Evolutionary conservation across 1,140 invertebrate genomes (phyloP), one percentile per base, ranked within the genome.

Genomic region (Drosophila orena): DNA sequence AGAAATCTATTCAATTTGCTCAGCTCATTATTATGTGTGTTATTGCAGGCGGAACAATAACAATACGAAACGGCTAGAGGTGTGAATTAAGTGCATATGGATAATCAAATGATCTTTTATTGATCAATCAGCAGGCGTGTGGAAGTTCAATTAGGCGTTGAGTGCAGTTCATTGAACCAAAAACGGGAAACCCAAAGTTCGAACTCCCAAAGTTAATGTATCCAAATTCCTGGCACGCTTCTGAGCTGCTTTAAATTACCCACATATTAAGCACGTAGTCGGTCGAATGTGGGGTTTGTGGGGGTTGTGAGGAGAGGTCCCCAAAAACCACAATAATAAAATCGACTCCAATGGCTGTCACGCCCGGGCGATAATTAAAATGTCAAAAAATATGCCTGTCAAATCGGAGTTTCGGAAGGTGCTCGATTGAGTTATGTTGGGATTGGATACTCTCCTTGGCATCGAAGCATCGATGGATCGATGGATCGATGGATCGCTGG

Each of bases 181-280:
- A 80, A 80, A 60, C 65, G 50, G 75, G 43, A 65, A 64, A 59
- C 27, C 61, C 64, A 61, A 65, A 70, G 74, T 54, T 54, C 59
- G 49, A 77, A 68, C 27, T 64, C 56, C 7, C 14, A 59, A 44
- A 59, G 38, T 37, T 47, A 77, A 54, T 68, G 27, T 62, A 59
- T 55, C 50, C 34, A 49, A 71, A 83, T 83, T 84, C 80, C 50
- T 71, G 56, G 62, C 80, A 83, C 80, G 76, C 65, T 60, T 35
- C 59, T 79, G 80, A 79, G 80, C 80, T 83, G 76, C 76, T 83
- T 83, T 83, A 83, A 83, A 83, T 83, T 83, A 83, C 64, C 42
- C 80, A 71, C 59, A 84, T 60, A 83, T 83, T 83, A 65, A 84
- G 80, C 79, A 83, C 80, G 80, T 84, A 84, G 70, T 22, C 50